Percentiles rank a stretch among this genome's conserved stretches.
phyloP scores from a whole-genome alignment of 2,113 vertebrate genomes.

The Naja naja region DNA sequence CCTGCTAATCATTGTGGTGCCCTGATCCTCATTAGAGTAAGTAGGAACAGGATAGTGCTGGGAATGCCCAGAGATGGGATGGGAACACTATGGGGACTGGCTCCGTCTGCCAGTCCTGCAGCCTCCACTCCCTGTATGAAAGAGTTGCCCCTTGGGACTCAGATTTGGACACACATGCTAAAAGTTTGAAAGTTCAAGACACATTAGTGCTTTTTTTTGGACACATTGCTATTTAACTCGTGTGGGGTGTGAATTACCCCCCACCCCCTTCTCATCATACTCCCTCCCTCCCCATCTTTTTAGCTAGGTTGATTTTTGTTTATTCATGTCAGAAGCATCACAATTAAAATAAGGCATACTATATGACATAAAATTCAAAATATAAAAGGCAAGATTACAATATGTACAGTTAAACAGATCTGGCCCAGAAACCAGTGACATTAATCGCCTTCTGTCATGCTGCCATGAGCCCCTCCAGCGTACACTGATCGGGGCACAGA shows the following conservation, averaged over 20 bases:
- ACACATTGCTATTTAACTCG: background rate
- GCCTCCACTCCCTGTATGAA: background rate
- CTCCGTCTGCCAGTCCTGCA: background rate
- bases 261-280: background rate
- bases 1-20: too few species aligned
- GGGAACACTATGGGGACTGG: fast-evolving
- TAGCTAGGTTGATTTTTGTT: too few species aligned
- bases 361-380: background rate
- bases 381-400: background rate
- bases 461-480: background rate
- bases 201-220: background rate
- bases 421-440: background rate
- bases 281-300: background rate
- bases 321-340: background rate
- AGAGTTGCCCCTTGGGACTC: background rate
- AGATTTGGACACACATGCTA: background rate
- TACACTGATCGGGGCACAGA: background rate
- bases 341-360: background rate
- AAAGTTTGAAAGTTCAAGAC: background rate
- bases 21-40: background rate
- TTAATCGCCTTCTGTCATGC: background rate
- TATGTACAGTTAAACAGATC: background rate
- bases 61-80: background rate
- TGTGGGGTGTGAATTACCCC: background rate
- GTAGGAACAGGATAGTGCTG: background rate